phyloP scores from a whole-genome alignment of 2,797 vertebrate species.

The Peromyscus nudipes region DNA sequence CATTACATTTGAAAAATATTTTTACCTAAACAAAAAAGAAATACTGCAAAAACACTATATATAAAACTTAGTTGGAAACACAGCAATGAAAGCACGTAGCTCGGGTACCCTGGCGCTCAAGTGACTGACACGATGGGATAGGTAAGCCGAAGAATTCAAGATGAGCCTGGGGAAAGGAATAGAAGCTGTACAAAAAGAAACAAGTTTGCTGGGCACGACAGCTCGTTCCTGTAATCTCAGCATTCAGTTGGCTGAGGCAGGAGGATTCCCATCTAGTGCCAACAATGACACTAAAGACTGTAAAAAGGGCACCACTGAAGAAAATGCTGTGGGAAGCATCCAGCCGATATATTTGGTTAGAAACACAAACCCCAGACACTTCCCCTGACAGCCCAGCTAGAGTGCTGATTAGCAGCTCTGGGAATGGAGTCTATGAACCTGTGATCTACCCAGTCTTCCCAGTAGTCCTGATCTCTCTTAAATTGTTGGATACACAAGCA shows the following conservation, averaged over 20 bases:
- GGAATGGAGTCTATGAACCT: not conserved
- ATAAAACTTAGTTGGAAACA: not conserved
- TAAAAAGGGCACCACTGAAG: not conserved
- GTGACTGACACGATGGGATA: not conserved
- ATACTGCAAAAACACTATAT: conserved; percentile 36
- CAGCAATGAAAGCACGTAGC: not conserved
- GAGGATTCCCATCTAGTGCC: not conserved
- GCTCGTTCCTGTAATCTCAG: not conserved
- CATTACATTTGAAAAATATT: not conserved
- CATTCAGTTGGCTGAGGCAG: not conserved
- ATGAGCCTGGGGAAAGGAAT: not conserved
- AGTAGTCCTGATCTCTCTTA: not conserved
- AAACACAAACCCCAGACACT: too few relatives aligned
- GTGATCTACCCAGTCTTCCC: not conserved
- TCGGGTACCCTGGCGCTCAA: not conserved
- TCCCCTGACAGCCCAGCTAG: accelerated
- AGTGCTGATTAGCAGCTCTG: not conserved
- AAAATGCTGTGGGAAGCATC: not conserved
- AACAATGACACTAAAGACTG: not conserved
- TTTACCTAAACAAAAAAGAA: not conserved
- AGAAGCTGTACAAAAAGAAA: not conserved
- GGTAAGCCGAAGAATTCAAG: not conserved
- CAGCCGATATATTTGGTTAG: not conserved
- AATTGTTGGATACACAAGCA: not conserved
- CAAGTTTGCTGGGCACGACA: not conserved